Evolutionary conservation across 2,113 vertebrate genomes (phyloP).

Genomic region (Setophaga petechia): DNA sequence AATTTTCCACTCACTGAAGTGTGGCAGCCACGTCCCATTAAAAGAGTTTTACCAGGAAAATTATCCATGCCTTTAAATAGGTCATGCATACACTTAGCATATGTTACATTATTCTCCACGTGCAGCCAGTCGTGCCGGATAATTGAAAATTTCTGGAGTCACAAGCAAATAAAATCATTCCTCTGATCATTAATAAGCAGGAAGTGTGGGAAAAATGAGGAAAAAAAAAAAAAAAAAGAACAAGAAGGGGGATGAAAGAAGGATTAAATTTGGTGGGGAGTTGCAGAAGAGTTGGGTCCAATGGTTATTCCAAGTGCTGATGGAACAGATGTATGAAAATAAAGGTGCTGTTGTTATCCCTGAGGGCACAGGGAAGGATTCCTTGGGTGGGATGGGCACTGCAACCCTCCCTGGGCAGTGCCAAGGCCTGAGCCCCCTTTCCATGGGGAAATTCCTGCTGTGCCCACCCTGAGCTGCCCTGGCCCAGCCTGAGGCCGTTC

Average conservation of each 20-base stretch:
- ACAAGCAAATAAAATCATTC: neutral
- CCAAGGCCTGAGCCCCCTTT: fast-evolving
- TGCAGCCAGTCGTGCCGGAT: neutral
- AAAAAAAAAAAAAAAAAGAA: too few species aligned
- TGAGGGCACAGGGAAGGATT: neutral
- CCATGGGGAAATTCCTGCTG: neutral
- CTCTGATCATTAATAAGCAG: neutral
- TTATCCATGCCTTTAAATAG: constrained; percentile 55
- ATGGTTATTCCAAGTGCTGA: neutral
- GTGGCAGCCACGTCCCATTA: constrained; percentile 6
- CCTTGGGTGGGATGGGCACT: neutral
- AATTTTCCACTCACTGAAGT: constrained; percentile 38
- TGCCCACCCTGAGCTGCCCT: neutral
- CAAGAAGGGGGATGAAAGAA: neutral
- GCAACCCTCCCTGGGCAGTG: neutral
- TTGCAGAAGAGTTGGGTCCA: neutral
- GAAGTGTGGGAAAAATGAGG: neutral
- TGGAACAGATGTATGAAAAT: fast-evolving
- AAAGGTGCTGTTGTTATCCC: fast-evolving
- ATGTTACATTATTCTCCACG: constrained; percentile 33
- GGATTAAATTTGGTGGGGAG: neutral
- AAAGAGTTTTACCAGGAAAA: constrained; percentile 35
- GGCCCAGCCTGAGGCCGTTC: too few species aligned
- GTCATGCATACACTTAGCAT: constrained; percentile 65
- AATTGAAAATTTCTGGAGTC: constrained; percentile 11